A percentile compares a stretch with the other conserved stretches of the same genome.
Conservation (phyloP, 2,888 invertebrate species). For the Gasteruption jaculator region DNA sequence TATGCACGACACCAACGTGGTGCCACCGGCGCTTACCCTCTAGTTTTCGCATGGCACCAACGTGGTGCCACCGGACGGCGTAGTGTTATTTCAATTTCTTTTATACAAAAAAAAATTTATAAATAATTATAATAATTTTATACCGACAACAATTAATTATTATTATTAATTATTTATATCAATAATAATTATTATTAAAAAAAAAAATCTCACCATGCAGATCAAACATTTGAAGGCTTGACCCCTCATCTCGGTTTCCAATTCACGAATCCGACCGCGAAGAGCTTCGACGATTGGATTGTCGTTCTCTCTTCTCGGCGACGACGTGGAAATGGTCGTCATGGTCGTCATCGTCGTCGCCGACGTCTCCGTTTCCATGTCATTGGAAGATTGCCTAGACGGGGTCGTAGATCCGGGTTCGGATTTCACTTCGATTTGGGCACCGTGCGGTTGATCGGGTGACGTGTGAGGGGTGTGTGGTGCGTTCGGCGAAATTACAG, state of each 20-base stretch:
- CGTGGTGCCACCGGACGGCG: too few relatives aligned
- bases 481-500: constrained; percentile 51
- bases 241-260: constrained; percentile 61
- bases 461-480: constrained; percentile 37
- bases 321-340: constrained; percentile 26
- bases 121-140: too few relatives aligned
- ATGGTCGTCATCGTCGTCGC: constrained; percentile 32
- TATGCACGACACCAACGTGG: too few relatives aligned
- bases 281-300: constrained; percentile 66
- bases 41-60: too few relatives aligned
- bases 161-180: too few relatives aligned
- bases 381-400: too few relatives aligned
- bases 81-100: not conserved
- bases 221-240: constrained; percentile 81
- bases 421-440: constrained; percentile 41
- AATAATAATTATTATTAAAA: too few relatives aligned
- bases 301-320: constrained; percentile 36
- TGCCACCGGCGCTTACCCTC: too few relatives aligned
- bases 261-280: constrained; percentile 70
- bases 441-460: constrained; percentile 38
- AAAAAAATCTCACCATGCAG: constrained; percentile 62
- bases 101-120: not conserved
- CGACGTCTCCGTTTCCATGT: too few relatives aligned
- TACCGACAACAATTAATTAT: too few relatives aligned
- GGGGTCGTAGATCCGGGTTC: constrained; percentile 46